These are phyloP conservation scores for Anguilla marmorata DNA, from an alignment of 2,797 vertebrate species.

Conservation along the genomic window DNA sequence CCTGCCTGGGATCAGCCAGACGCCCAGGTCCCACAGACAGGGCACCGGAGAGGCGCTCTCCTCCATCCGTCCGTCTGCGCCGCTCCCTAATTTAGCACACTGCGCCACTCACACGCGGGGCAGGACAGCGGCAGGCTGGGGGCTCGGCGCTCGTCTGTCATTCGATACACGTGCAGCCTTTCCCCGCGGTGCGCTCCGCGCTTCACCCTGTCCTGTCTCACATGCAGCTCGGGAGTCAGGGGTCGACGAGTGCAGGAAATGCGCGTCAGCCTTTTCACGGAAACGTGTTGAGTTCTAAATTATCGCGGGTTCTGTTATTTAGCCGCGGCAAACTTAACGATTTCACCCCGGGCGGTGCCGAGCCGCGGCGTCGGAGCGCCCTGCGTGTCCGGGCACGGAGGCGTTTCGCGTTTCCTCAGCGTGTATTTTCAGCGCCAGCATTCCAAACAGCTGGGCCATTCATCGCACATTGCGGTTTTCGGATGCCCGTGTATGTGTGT, in stretches of 20 bases:
- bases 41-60: conserved; percentile 25
- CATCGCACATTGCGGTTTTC: neutral
- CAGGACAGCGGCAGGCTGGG: neutral
- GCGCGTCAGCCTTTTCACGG: neutral
- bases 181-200: neutral
- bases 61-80: conserved; percentile 31
- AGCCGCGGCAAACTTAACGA: neutral
- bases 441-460: neutral
- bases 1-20: conserved; percentile 39
- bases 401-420: neutral
- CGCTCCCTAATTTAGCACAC: neutral
- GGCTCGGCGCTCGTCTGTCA: neutral
- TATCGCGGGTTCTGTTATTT: neutral
- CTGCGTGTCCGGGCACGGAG: neutral
- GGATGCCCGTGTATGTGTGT: neutral
- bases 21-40: conserved; percentile 29
- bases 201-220: neutral
- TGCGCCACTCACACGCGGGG: neutral
- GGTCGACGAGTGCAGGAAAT: neutral
- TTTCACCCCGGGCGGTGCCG: neutral
- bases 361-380: neutral
- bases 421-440: neutral
- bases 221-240: neutral
- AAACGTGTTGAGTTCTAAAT: neutral
- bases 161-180: neutral